Conservation (phyloP, 2,113 vertebrate genomes). For the Gracilinanus agilis region DNA sequence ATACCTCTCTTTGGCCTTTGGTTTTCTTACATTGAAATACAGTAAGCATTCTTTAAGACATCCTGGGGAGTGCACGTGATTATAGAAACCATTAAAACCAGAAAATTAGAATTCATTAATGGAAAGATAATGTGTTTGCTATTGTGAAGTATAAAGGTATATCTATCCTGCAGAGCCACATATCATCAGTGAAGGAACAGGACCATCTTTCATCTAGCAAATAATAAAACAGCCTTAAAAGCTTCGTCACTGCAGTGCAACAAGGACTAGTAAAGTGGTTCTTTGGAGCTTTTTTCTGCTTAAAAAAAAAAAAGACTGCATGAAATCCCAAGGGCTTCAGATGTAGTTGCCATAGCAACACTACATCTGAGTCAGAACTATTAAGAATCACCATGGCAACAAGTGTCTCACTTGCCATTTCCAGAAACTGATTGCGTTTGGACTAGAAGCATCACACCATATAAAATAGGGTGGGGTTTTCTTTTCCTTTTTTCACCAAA, state of each 20-base stretch:
- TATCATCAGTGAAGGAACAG: constrained; percentile 69
- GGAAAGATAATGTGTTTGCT: constrained; percentile 21
- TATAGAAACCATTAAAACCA: constrained; percentile 55
- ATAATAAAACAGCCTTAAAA: constrained; percentile 78
- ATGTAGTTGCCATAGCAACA: constrained; percentile 85
- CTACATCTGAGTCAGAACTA: constrained; percentile 89
- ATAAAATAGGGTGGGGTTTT: constrained; percentile 77
- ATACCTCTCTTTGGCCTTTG: constrained; percentile 52
- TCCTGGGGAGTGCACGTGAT: constrained; percentile 40
- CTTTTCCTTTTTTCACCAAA: constrained; percentile 40
- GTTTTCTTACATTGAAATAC: constrained; percentile 46
- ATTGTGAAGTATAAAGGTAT: constrained; percentile 35
- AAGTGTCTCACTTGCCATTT: constrained; percentile 89
- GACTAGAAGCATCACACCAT: constrained; percentile 78
- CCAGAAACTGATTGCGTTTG: constrained; percentile 82
- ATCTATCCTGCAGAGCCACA: constrained; percentile 50
- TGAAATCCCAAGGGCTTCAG: constrained; percentile 85
- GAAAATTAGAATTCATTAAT: constrained; percentile 58
- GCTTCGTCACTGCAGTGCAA: constrained; percentile 82
- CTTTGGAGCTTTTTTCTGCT: constrained; percentile 78
- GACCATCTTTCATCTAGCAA: constrained; percentile 63
- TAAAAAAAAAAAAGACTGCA: constrained; percentile 64
- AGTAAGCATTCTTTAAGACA: constrained; percentile 62
- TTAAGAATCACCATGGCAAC: constrained; percentile 90
- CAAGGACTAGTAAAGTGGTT: constrained; percentile 79